A percentile compares a stretch with the other conserved stretches of the same genome.
These are phyloP conservation scores for Zeus faber DNA, from an alignment of 2,113 vertebrate genomes.

Conservation along the genomic window DNA sequence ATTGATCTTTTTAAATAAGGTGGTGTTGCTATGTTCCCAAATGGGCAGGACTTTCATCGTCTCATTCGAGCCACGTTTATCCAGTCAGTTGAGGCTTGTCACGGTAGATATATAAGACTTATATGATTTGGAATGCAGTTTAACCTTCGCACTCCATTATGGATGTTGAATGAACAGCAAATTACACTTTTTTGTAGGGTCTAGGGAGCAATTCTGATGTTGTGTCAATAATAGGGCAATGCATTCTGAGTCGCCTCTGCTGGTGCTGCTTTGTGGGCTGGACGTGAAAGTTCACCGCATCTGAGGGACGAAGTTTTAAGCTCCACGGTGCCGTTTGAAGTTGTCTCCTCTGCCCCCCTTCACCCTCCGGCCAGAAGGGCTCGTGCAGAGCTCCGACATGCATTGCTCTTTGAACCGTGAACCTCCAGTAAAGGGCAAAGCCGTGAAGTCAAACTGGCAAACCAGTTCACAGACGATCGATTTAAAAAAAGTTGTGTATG, in stretches of 20 bases:
- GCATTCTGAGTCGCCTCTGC: no score
- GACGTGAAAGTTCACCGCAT: no score
- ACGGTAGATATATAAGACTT: no score
- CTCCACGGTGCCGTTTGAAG: constrained; percentile 32
- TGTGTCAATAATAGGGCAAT: no score
- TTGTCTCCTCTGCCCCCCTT: background rate
- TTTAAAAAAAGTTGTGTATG: no score
- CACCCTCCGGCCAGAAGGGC: constrained; percentile 16
- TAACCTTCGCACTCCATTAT: no score
- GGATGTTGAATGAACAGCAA: no score
- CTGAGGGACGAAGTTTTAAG: background rate
- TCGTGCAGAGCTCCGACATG: constrained; percentile 16
- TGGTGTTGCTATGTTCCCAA: constrained; percentile 17
- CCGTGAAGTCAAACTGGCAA: constrained; percentile 26
- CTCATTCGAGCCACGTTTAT: constrained; percentile 18
- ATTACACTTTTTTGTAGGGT: no score
- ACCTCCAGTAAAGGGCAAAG: constrained; percentile 46
- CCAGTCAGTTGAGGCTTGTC: background rate
- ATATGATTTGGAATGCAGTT: no score
- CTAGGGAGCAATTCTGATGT: no score
- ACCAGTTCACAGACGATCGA: no score
- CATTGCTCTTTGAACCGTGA: constrained; percentile 27
- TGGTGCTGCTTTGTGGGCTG: no score
- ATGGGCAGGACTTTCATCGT: constrained; percentile 22
- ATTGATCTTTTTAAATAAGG: constrained; percentile 32